These are phyloP conservation scores for Pachyramphus minor DNA, from an alignment of 2,113 vertebrate genomes.

Conservation along the genomic window DNA sequence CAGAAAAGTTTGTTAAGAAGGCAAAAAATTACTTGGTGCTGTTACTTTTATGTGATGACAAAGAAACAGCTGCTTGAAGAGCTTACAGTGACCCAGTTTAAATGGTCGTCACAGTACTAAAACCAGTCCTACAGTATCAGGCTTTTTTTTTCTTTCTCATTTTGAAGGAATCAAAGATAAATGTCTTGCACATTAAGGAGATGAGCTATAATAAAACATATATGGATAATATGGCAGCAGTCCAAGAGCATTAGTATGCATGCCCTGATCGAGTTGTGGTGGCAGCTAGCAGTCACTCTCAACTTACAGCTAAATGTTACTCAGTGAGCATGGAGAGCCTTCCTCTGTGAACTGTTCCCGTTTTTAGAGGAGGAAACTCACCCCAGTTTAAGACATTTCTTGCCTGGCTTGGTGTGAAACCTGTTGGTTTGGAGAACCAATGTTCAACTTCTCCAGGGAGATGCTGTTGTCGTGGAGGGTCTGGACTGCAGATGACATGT, in stretches of 20 bases:
- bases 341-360: background rate
- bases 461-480: accelerated
- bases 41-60: background rate
- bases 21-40: background rate
- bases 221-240: constrained; percentile 43
- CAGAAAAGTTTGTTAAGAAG: background rate
- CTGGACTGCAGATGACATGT: background rate
- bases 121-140: background rate
- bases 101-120: background rate
- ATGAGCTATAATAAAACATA: constrained; percentile 45
- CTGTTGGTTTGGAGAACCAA: background rate
- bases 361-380: background rate
- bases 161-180: constrained; percentile 53
- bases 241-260: constrained; percentile 39
- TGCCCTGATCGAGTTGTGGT: background rate
- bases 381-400: background rate
- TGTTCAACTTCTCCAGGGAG: background rate
- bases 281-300: constrained; percentile 34
- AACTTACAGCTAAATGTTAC: background rate
- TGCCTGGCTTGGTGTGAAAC: background rate
- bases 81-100: background rate
- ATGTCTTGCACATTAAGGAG: constrained; percentile 42
- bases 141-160: background rate
- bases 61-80: constrained; percentile 24
- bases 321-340: background rate